Base-by-base conservation (phyloP, 2,888 invertebrate species). In the Cantharis flavilabris region DNA sequence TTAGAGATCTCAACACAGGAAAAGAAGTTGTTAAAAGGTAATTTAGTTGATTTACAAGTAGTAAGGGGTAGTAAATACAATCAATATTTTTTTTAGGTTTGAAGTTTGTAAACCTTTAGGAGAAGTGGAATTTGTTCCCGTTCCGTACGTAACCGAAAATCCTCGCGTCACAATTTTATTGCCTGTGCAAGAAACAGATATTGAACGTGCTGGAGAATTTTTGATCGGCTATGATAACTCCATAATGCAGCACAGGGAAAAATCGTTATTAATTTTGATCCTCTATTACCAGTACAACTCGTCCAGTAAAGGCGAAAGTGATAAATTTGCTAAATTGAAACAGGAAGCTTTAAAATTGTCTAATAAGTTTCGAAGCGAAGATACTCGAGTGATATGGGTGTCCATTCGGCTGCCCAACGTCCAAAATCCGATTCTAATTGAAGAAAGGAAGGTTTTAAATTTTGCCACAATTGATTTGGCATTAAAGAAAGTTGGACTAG, bases 61-160 rank as follows among this genome's bases (percentile, higher is more conserved):
- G 5, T 23, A 23, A 4, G 3, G 5, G 3, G 20, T 23, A 23
- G 23, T 23, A 23, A 20, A 23, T 26, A 67, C 63, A 23, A 69
- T 18, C 30, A 49, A n/a, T 63, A 30, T 23, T 28, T 14, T 18
- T 23, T 86, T 79, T 74, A 92, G 95, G 84, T 91, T 97, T 81
- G 94, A 97, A 89, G 92, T 95, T 63, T 93, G 94, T 72, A 95
- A 98, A 81, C 94, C 96, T 13, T 89, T 98, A 75, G 97, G 97
- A 14, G 93, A 94, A 77, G 95, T 97, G 9, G 97, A 98, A 86
- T 93, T 98, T 77, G 92, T 98, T 62, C 94, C 96, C 1, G 96
- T 97, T 86, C 98, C 98, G 0, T 98, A 98, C 89, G 98, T 98
- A 1, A 98, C 98, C 0, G 98, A 99, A 90, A 96, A 94, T 88